These are phyloP conservation scores for Phalacrocorax pelagicus DNA, from an alignment of 2,113 vertebrate genomes.

Conservation along the genomic window DNA sequence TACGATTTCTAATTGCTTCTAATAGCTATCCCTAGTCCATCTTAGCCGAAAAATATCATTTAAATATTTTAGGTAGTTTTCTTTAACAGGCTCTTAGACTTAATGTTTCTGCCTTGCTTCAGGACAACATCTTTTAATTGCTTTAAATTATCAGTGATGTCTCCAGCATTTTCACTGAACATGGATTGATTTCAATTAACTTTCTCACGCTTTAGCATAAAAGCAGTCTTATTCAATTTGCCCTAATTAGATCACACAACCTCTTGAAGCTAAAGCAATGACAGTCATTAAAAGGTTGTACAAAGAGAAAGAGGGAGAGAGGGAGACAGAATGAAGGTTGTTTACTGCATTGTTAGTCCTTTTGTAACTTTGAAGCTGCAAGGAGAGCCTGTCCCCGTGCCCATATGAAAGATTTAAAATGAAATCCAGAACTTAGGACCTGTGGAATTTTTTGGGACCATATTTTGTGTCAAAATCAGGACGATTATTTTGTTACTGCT, in stretches of 20 bases:
- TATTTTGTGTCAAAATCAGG: background rate
- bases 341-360: conserved; percentile 23
- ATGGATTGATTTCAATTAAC: conserved; percentile 78
- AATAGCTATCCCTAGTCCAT: conserved; percentile 22
- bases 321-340: conserved; percentile 19
- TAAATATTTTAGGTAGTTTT: conserved; percentile 71
- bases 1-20: conserved; percentile 51
- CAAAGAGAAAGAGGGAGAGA: background rate
- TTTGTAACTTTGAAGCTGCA: conserved; percentile 6
- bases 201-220: conserved; percentile 71
- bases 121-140: conserved; percentile 76
- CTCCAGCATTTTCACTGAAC: conserved; percentile 68
- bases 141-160: conserved; percentile 73
- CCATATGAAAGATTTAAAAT: background rate
- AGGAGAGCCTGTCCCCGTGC: background rate
- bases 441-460: background rate
- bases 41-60: conserved; percentile 40
- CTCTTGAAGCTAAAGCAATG: conserved; percentile 56
- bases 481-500: background rate
- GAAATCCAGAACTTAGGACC: background rate
- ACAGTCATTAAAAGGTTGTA: conserved; percentile 57
- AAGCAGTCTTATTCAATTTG: conserved; percentile 73
- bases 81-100: conserved; percentile 63
- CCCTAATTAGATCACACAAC: conserved; percentile 70
- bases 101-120: conserved; percentile 68